phyloP scores from a whole-genome alignment of 2,888 invertebrate species.

The Patella pellucida region DNA sequence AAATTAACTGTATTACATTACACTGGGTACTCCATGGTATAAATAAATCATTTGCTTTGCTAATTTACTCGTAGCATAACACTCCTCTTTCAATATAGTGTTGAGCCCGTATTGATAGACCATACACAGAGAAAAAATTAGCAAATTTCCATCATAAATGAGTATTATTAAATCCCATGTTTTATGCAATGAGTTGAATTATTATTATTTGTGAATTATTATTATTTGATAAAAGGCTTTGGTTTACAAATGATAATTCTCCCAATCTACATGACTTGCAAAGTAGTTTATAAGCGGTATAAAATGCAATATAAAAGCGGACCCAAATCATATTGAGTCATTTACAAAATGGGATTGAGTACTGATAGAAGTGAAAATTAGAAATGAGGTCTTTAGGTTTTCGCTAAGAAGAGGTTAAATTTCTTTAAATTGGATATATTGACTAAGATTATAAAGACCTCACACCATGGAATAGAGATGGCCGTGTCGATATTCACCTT shows the following conservation, averaged over 20 bases:
- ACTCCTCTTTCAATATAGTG: neutral
- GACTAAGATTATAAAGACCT: too few species aligned
- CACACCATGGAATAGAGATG: too few species aligned
- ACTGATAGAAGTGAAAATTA: too few species aligned
- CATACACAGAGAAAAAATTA: constrained; percentile 4
- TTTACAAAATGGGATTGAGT: too few species aligned
- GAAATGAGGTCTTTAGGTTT: too few species aligned
- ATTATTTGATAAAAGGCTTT: constrained; percentile 4
- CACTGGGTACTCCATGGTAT: neutral
- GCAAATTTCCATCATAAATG: constrained; percentile 4
- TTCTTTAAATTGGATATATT: too few species aligned
- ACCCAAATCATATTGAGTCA: too few species aligned
- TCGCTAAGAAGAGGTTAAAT: too few species aligned
- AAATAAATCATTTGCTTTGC: constrained; percentile 8
- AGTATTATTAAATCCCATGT: constrained; percentile 11
- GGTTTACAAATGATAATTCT: constrained; percentile 11
- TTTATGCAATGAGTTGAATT: constrained; percentile 9
- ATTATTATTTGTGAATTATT: neutral
- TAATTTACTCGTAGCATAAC: constrained; percentile 7
- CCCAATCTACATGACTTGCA: constrained; percentile 10
- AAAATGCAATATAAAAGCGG: neutral
- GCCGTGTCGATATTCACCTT: too few species aligned
- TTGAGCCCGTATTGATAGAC: neutral
- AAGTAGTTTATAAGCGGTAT: neutral
- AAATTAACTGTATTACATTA: constrained; percentile 5